These are phyloP conservation scores for Lophius americanus DNA, from an alignment of 2,797 vertebrate species.

Conservation along the genomic window DNA sequence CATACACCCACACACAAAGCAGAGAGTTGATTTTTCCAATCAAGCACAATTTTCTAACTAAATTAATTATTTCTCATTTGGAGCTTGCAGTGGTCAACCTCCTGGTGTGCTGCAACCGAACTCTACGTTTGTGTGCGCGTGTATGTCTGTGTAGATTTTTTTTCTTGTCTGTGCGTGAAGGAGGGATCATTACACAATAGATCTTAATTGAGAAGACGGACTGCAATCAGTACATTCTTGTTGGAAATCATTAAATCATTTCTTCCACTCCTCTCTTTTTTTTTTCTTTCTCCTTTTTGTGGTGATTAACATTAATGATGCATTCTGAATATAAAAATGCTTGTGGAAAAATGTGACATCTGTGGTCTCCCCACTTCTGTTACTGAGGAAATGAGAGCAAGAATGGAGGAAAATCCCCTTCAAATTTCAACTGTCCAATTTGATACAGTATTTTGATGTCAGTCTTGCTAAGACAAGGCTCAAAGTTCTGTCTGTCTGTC, in stretches of 20 bases:
- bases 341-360: slow-evolving; percentile 74
- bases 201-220: slow-evolving; percentile 82
- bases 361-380: slow-evolving; percentile 57
- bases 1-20: slow-evolving; percentile 10
- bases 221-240: slow-evolving; percentile 81
- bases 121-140: slow-evolving; percentile 34
- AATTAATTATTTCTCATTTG: slow-evolving; percentile 82
- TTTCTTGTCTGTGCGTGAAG: slow-evolving; percentile 50
- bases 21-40: slow-evolving; percentile 76
- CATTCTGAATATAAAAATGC: slow-evolving; percentile 65
- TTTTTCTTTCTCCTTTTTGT: slow-evolving; percentile 54
- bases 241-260: slow-evolving; percentile 80
- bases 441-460: slow-evolving; percentile 21
- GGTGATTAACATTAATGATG: slow-evolving; percentile 77
- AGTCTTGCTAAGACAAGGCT: neutral
- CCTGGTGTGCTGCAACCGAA: slow-evolving; percentile 70
- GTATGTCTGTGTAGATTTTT: slow-evolving; percentile 5
- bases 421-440: slow-evolving; percentile 6
- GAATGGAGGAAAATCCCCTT: slow-evolving; percentile 7
- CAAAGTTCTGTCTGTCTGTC: neutral
- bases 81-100: slow-evolving; percentile 74
- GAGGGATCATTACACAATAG: slow-evolving; percentile 73
- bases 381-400: slow-evolving; percentile 38
- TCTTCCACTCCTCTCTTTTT: slow-evolving; percentile 58
- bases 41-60: slow-evolving; percentile 80